Conservation (phyloP, 2,888 invertebrate genomes). For the Dicyrtomina minuta region DNA sequence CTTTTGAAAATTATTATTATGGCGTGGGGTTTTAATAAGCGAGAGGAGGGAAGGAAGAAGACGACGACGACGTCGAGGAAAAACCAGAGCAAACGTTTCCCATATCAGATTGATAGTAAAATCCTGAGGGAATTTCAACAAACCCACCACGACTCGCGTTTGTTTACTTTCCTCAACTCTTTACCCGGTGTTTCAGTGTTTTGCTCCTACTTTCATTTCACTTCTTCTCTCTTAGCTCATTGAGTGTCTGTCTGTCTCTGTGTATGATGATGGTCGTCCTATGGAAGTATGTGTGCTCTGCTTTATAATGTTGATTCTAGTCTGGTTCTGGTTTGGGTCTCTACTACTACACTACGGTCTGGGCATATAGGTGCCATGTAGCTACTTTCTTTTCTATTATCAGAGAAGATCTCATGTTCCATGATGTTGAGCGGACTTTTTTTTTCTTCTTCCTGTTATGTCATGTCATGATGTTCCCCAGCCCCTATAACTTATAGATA, state of each 20-base stretch:
- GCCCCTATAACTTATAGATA: too few relatives aligned
- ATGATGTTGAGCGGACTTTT: too few relatives aligned
- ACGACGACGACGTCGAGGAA: too few relatives aligned
- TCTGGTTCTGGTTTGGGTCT: too few relatives aligned
- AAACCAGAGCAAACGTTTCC: constrained; percentile 5
- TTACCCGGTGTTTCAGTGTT: constrained; percentile 31
- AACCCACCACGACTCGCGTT: constrained; percentile 34
- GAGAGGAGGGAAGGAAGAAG: too few relatives aligned
- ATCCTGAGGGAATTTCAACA: constrained; percentile 39
- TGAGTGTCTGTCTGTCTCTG: constrained; percentile 9
- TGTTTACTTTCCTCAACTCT: constrained; percentile 47
- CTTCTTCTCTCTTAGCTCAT: neutral
- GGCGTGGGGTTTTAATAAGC: constrained; percentile 40
- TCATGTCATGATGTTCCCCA: too few relatives aligned
- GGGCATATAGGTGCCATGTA: too few relatives aligned
- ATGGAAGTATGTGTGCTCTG: too few relatives aligned
- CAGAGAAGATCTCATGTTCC: too few relatives aligned
- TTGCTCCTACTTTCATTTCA: constrained; percentile 23
- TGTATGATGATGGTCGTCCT: too few relatives aligned
- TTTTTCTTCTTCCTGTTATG: too few relatives aligned
- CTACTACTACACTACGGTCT: constrained; percentile 8
- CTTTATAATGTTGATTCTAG: neutral
- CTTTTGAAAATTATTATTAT: constrained; percentile 42
- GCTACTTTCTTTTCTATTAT: too few relatives aligned
- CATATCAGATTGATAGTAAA: constrained; percentile 44